Percentiles rank a stretch among this genome's conserved stretches.
These are phyloP conservation scores for Psilopogon haemacephalus DNA, from an alignment of 2,113 vertebrate genomes.

Conservation along the genomic window DNA sequence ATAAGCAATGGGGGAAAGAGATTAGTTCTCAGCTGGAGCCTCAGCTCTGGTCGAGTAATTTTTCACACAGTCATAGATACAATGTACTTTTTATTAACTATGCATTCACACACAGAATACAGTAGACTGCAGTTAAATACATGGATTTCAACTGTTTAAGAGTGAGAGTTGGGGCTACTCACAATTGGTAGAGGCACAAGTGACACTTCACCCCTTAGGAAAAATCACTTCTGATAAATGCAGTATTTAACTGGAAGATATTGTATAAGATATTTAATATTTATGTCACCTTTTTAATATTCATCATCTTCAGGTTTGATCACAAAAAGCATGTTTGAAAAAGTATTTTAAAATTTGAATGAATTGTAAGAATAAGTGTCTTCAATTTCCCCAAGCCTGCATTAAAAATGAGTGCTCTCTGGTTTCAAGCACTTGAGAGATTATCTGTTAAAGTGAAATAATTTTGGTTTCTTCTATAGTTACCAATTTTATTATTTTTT, in stretches of 20 bases:
- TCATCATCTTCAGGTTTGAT: slow-evolving; percentile 45
- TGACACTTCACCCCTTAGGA: slow-evolving; percentile 61
- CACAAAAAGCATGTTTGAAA: slow-evolving; percentile 14
- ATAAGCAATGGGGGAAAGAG: background rate
- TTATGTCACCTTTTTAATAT: slow-evolving; percentile 35
- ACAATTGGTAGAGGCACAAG: slow-evolving; percentile 60
- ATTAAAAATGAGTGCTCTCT: slow-evolving; percentile 10
- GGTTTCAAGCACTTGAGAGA: slow-evolving; percentile 49
- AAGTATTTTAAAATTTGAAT: slow-evolving; percentile 16
- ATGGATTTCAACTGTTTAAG: slow-evolving; percentile 46
- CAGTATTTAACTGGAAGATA: slow-evolving; percentile 68
- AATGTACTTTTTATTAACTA: slow-evolving; percentile 2
- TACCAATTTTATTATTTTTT: background rate
- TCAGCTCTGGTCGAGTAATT: background rate
- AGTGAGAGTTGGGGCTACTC: slow-evolving; percentile 48
- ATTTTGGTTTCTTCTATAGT: slow-evolving; percentile 25
- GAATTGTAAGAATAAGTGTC: slow-evolving; percentile 15
- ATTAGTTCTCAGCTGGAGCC: slow-evolving; percentile 23
- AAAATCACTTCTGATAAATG: slow-evolving; percentile 69
- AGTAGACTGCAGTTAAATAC: slow-evolving; percentile 47
- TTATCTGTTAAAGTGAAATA: slow-evolving; percentile 26
- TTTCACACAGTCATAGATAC: background rate
- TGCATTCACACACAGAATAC: slow-evolving; percentile 24
- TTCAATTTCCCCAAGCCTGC: slow-evolving; percentile 24
- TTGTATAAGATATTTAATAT: slow-evolving; percentile 48